These are phyloP conservation scores for Chelonus formosanus DNA, from an alignment of 2,888 invertebrate species.

Conservation along the genomic window DNA sequence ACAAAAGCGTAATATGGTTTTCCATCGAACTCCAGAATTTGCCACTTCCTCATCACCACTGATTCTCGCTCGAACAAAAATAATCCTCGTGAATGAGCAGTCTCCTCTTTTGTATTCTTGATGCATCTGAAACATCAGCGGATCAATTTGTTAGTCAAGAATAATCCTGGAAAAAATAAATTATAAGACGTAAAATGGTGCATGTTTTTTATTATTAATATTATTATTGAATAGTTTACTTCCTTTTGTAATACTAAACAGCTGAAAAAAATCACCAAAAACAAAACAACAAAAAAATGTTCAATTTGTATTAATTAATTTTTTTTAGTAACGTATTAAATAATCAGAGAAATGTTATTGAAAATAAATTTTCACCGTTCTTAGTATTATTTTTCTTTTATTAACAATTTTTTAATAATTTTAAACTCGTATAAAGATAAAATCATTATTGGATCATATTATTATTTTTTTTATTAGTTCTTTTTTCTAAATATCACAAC, in stretches of 20 bases:
- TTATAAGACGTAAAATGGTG: slow-evolving; percentile 1
- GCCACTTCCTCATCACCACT: slow-evolving; percentile 62
- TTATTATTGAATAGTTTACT: not conserved
- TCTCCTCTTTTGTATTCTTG: slow-evolving; percentile 40
- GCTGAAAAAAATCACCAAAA: too few relatives aligned
- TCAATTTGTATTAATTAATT: too few relatives aligned
- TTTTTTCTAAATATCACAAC: too few relatives aligned
- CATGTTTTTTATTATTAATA: slow-evolving; percentile 16
- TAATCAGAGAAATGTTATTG: too few relatives aligned
- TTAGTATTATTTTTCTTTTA: too few relatives aligned
- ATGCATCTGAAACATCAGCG: slow-evolving; percentile 58
- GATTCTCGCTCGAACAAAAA: slow-evolving; percentile 60
- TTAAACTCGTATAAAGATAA: too few relatives aligned
- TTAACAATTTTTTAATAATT: too few relatives aligned
- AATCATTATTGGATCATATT: too few relatives aligned
- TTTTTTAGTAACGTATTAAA: too few relatives aligned
- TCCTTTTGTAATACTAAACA: not conserved
- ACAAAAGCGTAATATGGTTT: slow-evolving; percentile 62
- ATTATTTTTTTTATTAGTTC: too few relatives aligned
- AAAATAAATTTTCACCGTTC: too few relatives aligned
- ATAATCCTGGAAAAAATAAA: slow-evolving; percentile 6
- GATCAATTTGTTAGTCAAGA: slow-evolving; percentile 35
- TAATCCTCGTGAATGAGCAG: slow-evolving; percentile 50
- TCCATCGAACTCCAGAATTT: slow-evolving; percentile 62
- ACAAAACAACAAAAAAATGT: too few relatives aligned